Evolutionary conservation across 2,888 invertebrate genomes (phyloP).

Genomic region (Ennomos quercinarius): DNA sequence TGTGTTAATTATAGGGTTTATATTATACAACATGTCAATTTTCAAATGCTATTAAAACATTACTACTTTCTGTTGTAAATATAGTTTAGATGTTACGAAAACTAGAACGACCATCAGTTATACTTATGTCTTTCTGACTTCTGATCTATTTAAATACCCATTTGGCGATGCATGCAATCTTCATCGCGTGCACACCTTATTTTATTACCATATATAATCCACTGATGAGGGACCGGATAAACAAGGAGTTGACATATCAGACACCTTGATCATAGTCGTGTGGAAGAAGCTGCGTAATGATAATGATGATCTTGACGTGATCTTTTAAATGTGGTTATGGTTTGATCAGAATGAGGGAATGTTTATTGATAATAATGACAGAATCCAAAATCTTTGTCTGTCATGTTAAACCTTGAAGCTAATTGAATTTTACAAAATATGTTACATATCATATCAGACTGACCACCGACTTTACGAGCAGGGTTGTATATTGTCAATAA

Average conservation of each 20-base stretch:
- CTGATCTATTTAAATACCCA: conserved; percentile 12
- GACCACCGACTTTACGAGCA: too few relatives aligned
- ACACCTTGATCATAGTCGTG: conserved; percentile 10
- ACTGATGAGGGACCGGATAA: conserved; percentile 14
- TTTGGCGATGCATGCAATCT: not conserved
- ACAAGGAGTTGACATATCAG: conserved; percentile 24
- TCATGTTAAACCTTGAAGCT: too few relatives aligned
- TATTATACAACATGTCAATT: too few relatives aligned
- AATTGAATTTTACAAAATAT: too few relatives aligned
- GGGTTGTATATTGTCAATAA: too few relatives aligned
- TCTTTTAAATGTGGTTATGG: conserved; percentile 1
- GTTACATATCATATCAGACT: too few relatives aligned
- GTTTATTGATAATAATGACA: not conserved
- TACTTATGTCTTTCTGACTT: not conserved
- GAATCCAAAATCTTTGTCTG: not conserved
- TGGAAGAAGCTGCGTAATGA: conserved; percentile 9
- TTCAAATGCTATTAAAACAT: too few relatives aligned
- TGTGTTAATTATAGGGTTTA: too few relatives aligned
- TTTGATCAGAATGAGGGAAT: not conserved
- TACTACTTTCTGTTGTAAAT: too few relatives aligned
- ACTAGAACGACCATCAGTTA: too few relatives aligned
- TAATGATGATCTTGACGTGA: conserved; percentile 4
- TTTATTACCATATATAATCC: conserved; percentile 21
- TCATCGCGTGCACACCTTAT: conserved; percentile 23
- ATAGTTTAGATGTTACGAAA: too few relatives aligned